phyloP scores from a whole-genome alignment of 2,797 vertebrate genomes.

The Channallabes apus region DNA sequence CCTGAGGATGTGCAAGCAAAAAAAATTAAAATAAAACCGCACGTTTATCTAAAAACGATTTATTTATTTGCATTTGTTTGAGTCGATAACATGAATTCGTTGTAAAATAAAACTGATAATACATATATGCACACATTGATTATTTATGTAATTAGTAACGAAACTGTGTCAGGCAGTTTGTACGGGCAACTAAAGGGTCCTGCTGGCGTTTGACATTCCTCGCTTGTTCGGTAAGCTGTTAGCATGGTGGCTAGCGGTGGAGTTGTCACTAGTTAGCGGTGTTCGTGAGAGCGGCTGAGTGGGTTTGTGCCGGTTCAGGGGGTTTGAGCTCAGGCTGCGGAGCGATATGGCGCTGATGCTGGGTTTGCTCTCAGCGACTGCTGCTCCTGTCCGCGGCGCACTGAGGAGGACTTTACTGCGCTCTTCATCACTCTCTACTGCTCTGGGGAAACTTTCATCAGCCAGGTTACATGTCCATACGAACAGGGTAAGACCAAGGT shows the following conservation, averaged over 20 bases:
- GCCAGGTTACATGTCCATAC: not conserved
- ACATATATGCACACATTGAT: not conserved
- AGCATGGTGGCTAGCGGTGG: not conserved
- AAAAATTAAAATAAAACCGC: not conserved
- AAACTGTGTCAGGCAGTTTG: slow-evolving; percentile 1
- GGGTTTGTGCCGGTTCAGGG: not conserved
- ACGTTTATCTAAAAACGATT: not conserved
- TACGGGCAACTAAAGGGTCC: not conserved
- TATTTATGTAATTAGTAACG: not conserved
- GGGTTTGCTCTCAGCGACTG: slow-evolving; percentile 67
- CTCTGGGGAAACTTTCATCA: slow-evolving; percentile 41
- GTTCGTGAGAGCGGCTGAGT: not conserved
- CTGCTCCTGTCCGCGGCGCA: slow-evolving; percentile 55
- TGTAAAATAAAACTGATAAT: not conserved
- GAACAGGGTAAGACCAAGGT: slow-evolving; percentile 46
- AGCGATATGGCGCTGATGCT: slow-evolving; percentile 64
- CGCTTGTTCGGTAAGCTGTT: not conserved
- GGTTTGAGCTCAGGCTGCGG: not conserved
- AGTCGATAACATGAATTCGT: not conserved
- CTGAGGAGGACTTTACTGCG: slow-evolving; percentile 55
- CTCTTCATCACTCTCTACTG: slow-evolving; percentile 22
- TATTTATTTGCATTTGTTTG: not conserved
- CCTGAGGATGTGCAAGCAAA: not conserved
- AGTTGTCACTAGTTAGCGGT: not conserved
- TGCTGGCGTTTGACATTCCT: slow-evolving; percentile 21